Evolutionary conservation across 1,140 invertebrate species (phyloP), one percentile per base, ranked within the genome.

Genomic region (Micrasema longulum): DNA sequence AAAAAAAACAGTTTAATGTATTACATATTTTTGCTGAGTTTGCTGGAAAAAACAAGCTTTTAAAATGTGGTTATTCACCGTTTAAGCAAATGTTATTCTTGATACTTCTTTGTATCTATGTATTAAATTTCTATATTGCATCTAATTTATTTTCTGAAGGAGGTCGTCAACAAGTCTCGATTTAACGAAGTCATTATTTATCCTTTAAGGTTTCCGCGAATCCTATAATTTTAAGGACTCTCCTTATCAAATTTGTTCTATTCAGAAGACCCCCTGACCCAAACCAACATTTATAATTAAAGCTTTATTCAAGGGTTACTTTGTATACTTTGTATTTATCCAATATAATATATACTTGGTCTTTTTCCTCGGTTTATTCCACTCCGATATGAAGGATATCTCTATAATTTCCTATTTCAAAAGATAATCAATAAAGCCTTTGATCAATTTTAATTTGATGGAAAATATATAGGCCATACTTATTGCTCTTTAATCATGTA

Each of bases 161-260:
- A 48, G 26, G 31, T 14, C n/a, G 52, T 53, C 26, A 53, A 53
- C 22, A 53, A 26, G n/a, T 12, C 23, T n/a, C 52, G 12, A 23
- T 53, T 31, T 31, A 53, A 53, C 23, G 23, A 53, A 53, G 22
- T 53, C 52, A 31, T 53, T 53, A 48, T 48, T 20, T 48, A 48
- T 31, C 52, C n/a, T 47, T 14, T 14, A 47, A 47, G 16, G 43
- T 47, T 47, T 47, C 43, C 5, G 16, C 43, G 43, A 47, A 47
- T n/a, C 43, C 52, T 53, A 31, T 53, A 53, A 53, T 53, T n/a
- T 53, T 53, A 23, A 53, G 22, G 52, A 31, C 52, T 53, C 52
- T 53, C 26, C 20, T 31, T 53, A 53, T 31, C 52, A 31, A 53
- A 53, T 53, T 53, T 35, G 23, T 23, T n/a, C 26, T 31, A 53